phyloP scores from a whole-genome alignment of 2,113 vertebrate genomes.

The Caloenas nicobarica region DNA sequence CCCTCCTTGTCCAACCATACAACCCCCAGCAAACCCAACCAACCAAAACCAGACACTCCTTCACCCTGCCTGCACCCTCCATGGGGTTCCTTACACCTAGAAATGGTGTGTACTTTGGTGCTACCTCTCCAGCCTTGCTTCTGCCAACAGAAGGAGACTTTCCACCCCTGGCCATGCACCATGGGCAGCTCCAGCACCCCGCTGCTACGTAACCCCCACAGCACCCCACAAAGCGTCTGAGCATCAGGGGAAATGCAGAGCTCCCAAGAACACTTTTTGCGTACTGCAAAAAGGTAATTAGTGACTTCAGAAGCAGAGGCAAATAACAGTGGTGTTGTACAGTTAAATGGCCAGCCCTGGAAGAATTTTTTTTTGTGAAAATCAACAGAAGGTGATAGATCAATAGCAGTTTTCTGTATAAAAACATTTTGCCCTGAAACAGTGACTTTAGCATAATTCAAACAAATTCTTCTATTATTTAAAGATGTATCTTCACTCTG shows the following conservation, averaged over 20 bases:
- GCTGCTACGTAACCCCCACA: rapidly evolving
- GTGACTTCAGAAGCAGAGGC: background rate
- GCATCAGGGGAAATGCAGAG: background rate
- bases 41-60: background rate
- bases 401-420: background rate
- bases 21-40: background rate
- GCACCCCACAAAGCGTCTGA: background rate
- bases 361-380: background rate
- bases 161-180: background rate
- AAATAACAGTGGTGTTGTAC: background rate
- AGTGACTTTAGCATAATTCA: background rate
- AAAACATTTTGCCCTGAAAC: background rate
- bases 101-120: background rate
- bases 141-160: background rate
- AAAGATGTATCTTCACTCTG: background rate
- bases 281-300: background rate
- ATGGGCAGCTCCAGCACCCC: background rate
- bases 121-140: background rate
- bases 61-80: background rate
- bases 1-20: background rate
- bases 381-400: background rate
- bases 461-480: background rate
- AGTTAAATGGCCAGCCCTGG: background rate
- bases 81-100: background rate
- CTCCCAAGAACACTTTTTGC: background rate